Conservation (phyloP, 2,113 vertebrate genomes). For the Phylloscopus trochilus region DNA sequence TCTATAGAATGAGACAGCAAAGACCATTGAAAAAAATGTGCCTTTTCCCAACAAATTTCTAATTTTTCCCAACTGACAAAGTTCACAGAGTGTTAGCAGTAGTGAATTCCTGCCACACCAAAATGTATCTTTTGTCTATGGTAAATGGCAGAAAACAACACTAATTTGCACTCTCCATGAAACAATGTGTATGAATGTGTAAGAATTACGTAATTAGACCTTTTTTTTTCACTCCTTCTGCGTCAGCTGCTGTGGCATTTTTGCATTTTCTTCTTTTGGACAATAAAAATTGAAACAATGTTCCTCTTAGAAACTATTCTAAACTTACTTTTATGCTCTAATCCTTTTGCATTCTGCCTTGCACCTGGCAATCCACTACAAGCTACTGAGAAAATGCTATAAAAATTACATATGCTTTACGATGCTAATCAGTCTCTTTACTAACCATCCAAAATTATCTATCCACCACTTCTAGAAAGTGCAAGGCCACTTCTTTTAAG, state of each 20-base stretch:
- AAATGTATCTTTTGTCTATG: background rate
- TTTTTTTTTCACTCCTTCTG: background rate
- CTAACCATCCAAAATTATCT: background rate
- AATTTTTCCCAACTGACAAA: background rate
- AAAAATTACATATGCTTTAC: background rate
- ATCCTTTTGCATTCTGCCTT: background rate
- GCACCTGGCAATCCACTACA: conserved; percentile 4
- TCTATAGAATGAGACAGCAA: background rate
- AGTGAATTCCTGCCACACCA: background rate
- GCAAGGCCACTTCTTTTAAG: background rate
- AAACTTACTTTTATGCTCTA: background rate
- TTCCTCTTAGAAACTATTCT: background rate
- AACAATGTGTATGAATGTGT: background rate
- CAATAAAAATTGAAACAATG: conserved; percentile 8
- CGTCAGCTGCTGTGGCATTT: conserved; percentile 19
- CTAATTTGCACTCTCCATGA: background rate
- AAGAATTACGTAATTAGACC: background rate
- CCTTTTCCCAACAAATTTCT: background rate
- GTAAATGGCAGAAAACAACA: conserved; percentile 21
- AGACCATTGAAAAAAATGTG: background rate
- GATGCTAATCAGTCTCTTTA: background rate
- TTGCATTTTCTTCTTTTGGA: conserved; percentile 29
- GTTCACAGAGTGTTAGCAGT: background rate
- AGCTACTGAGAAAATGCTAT: background rate
- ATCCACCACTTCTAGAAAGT: background rate